These are phyloP conservation scores for Drosophila varians DNA, from an alignment of 1,140 invertebrate species.

Conservation along the genomic window DNA sequence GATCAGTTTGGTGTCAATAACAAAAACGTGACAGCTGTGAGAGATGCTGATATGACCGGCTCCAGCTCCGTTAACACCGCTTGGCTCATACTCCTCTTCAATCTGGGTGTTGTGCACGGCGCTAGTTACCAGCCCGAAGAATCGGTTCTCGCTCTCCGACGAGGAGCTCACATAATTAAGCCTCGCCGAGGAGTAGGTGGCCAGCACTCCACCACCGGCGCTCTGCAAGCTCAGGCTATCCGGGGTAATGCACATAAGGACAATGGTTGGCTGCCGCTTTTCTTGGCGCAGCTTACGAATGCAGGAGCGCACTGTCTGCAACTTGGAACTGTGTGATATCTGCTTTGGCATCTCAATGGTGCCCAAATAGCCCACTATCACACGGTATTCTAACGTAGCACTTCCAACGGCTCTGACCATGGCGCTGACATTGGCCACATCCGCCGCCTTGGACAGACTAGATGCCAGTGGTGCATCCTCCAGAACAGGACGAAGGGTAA, in stretches of 20 bases:
- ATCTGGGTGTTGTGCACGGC: conserved; percentile 85
- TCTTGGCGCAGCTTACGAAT: conserved; percentile 95
- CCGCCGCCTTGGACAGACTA: conserved; percentile 37
- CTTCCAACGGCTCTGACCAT: conserved; percentile 82
- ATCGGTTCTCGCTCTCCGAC: conserved; percentile 94
- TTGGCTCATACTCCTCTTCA: conserved; percentile 72
- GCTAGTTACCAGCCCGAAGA: conserved; percentile 96
- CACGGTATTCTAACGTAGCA: conserved; percentile 90
- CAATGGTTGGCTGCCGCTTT: conserved; percentile 93
- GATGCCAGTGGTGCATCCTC: conserved; percentile 61
- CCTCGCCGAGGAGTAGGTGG: conserved; percentile 93
- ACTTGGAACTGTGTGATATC: conserved; percentile 89
- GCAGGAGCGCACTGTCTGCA: conserved; percentile 90
- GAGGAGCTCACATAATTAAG: conserved; percentile 95
- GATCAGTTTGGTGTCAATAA: conserved; percentile 92
- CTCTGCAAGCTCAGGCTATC: conserved; percentile 91
- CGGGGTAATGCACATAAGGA: conserved; percentile 92
- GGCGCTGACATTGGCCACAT: conserved; percentile 83
- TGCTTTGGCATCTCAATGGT: conserved; percentile 97
- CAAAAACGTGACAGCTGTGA: conserved; percentile 97
- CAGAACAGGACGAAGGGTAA: conserved; percentile 58
- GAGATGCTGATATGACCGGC: conserved; percentile 85
- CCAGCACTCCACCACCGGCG: conserved; percentile 87
- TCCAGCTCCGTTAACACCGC: conserved; percentile 8
- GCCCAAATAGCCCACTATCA: conserved; percentile 96